Evolutionary conservation across 64 coral and sea anemone genomes (phyloP), one percentile per base, ranked within the genome.

Genomic region (Trachythela sp.): DNA sequence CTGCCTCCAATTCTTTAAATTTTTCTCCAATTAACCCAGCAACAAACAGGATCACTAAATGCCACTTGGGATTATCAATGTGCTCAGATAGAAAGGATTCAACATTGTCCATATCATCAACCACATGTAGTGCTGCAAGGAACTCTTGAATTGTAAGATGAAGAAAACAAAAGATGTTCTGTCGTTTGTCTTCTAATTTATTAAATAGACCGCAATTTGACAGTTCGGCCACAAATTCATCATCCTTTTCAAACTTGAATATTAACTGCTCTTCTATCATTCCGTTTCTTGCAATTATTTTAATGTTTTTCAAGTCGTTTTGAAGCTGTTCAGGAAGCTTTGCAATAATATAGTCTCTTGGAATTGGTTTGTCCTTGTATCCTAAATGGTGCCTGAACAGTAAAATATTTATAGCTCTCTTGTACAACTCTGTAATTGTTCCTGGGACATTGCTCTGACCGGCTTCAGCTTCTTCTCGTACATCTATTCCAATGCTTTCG

Each of bases 141-240:
- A 80, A 80, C 75, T 80, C 75, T 80, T 80, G 75, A 80, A 80
- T 35, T 17, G 75, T 80, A 29, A 80, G 30, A 80, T 80, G 75
- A 37, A 80, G 75, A 80, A 80, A 80, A 40, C 75, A 80, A 80
- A 80, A 80, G 9, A 80, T 15, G 33, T 80, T 3, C 15, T 14
- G 54, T n/a, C 18, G 6, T 14, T 59, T 22, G 54, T 59, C 54
- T 59, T n/a, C 18, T 22, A 59, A 59, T 14, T 59, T 45, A 45
- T 45, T 4, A 11, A 45, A 11, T 45, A 45, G 11, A 45, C 42
- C 11, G 11, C 42, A 45, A 11, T 45, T 45, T 45, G 42, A 45
- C 42, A 45, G 42, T 45, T 45, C 42, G 42, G 42, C 11, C 4
- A 45, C 42, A 45, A 45, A 45, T 11, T 45, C 42, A 45, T 45